Evolutionary conservation across 2,888 invertebrate species (phyloP), one percentile per base, ranked within the genome.

Genomic region (Melieria picta): DNA sequence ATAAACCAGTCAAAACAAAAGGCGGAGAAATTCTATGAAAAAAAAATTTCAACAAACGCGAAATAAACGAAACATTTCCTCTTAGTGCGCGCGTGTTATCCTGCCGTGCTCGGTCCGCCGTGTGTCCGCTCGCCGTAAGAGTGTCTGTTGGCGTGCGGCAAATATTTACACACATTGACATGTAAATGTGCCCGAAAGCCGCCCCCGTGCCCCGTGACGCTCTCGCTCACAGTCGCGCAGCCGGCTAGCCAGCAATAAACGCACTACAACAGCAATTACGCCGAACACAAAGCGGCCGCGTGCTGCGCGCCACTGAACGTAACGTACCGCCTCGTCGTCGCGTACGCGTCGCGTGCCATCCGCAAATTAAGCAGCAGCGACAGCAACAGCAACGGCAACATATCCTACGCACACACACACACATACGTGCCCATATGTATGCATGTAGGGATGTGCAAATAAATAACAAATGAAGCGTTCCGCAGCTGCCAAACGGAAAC

Each of bases 281-380:
- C 30, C 2, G 30, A 30, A 30, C 30, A 30, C 30, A 30, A 30
- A 30, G 30, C 30, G 30, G 30, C 30, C 16, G 16, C 58, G 16
- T 67, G 67, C 61, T 45, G 52, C 48, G 60, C 16, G 57, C n/a
- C 30, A 30, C 30, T 30, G 30, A 30, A 30, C 30, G 30, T 30
- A 30, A 30, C 30, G 30, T 30, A 30, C 30, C 30, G 30, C 30
- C 30, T 30, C 30, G 30, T 30, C 30, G 60, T 52, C 45, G 56
- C 56, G n/a, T 57, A 58, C 60, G 43, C 52, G 67, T 61, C 16
- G 67, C 67, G 67, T 67, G 67, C 45, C 52, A 7, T 42, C n/a
- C 7, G 60, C 60, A 52, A 67, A 61, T 67, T 67, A 67, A 67
- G 52, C 60, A 42, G 45, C 58, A 6, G 30, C 16, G 52, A 61